A percentile compares a stretch with the other conserved stretches of the same genome.
These are phyloP conservation scores for Microtus oregoni DNA, from an alignment of 2,113 vertebrate genomes.

Conservation along the genomic window DNA sequence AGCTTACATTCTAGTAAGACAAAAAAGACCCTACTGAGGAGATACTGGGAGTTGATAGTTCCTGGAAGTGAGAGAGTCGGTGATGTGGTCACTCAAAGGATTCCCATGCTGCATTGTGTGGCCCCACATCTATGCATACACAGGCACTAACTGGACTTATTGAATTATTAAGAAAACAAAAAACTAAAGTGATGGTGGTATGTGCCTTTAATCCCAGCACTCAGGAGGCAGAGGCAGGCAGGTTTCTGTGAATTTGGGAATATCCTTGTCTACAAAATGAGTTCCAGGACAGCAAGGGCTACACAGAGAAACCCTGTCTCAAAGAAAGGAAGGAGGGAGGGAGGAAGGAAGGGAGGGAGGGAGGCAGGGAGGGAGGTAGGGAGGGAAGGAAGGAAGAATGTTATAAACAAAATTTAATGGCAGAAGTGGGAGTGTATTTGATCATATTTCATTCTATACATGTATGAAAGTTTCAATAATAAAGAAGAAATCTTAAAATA, in stretches of 20 bases:
- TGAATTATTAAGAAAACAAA: neutral
- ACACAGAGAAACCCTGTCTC: neutral
- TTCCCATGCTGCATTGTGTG: neutral
- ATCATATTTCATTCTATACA: neutral
- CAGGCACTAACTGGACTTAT: neutral
- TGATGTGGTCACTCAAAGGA: neutral
- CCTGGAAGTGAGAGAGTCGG: neutral
- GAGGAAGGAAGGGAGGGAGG: rapidly evolving
- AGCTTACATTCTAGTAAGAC: neutral
- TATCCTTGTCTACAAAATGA: neutral
- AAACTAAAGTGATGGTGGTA: neutral
- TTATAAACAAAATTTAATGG: neutral
- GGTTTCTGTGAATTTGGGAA: neutral
- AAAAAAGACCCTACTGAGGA: neutral
- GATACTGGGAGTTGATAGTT: neutral
- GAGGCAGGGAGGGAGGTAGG: neutral
- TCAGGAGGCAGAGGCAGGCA: neutral
- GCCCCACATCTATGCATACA: neutral
- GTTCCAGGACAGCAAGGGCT: neutral
- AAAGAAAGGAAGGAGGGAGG: neutral
- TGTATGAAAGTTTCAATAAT: neutral
- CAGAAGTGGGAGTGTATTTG: neutral
- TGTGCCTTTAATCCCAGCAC: neutral
- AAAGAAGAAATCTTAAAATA: neutral
- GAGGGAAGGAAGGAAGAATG: neutral